These are phyloP conservation scores for Crenichthys baileyi DNA, from an alignment of 2,797 vertebrate species.

Conservation along the genomic window DNA sequence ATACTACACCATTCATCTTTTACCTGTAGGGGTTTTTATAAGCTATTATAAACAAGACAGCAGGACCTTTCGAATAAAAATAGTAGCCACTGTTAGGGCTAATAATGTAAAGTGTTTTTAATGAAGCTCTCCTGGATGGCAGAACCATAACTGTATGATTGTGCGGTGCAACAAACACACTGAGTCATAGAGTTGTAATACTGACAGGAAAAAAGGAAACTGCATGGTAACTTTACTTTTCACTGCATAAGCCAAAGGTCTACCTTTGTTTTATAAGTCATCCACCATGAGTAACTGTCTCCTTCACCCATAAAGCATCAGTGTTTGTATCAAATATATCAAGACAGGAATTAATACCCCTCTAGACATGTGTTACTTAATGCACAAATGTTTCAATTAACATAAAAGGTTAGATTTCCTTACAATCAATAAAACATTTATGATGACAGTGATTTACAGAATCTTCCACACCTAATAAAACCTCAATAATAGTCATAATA, in stretches of 20 bases:
- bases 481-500: not conserved
- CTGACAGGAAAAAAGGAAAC: conserved; percentile 39
- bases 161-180: conserved; percentile 17
- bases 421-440: conserved; percentile 11
- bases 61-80: conserved; percentile 20
- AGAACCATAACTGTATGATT: conserved; percentile 16
- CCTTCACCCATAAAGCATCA: not conserved
- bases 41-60: conserved; percentile 32
- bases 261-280: conserved; percentile 24
- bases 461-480: not conserved
- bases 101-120: conserved; percentile 26
- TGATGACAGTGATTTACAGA: not conserved
- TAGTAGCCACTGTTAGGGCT: conserved; percentile 38
- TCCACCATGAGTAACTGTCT: conserved; percentile 10
- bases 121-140: conserved; percentile 14
- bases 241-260: conserved; percentile 2
- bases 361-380: not conserved
- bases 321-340: not conserved
- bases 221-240: conserved; percentile 53
- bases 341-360: not conserved
- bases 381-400: not conserved
- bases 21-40: conserved; percentile 45
- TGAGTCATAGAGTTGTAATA: conserved; percentile 31
- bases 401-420: conserved; percentile 1
- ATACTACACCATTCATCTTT: conserved; percentile 61